Conservation (phyloP, 2,797 vertebrate species). For the Tragopan temminckii region DNA sequence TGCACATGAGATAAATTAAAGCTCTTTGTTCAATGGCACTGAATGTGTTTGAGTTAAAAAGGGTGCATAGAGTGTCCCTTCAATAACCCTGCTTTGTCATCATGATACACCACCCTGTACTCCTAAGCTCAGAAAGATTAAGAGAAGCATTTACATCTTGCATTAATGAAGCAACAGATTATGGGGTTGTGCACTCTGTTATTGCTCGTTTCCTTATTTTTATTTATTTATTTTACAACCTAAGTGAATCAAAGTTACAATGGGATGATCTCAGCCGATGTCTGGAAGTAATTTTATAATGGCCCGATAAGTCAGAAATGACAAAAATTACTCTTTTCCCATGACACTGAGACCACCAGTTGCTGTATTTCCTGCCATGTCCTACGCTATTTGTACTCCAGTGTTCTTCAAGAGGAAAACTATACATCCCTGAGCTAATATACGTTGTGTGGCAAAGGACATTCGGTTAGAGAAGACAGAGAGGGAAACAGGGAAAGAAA, state of each 20-base stretch:
- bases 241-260: slow-evolving; percentile 35
- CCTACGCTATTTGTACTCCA: neutral
- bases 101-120: slow-evolving; percentile 26
- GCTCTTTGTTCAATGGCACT: slow-evolving; percentile 25
- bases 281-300: slow-evolving; percentile 65
- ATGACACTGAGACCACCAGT: slow-evolving; percentile 18
- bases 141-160: slow-evolving; percentile 56
- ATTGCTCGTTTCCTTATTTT: slow-evolving; percentile 40
- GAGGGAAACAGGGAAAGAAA: slow-evolving; percentile 10
- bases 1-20: slow-evolving; percentile 36
- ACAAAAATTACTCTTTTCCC: slow-evolving; percentile 14
- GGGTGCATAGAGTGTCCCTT: slow-evolving; percentile 40
- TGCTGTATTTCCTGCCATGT: neutral
- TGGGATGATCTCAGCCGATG: slow-evolving; percentile 50
- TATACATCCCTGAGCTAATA: slow-evolving; percentile 11
- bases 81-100: slow-evolving; percentile 34
- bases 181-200: slow-evolving; percentile 33
- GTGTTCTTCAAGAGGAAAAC: slow-evolving; percentile 10
- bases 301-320: slow-evolving; percentile 42
- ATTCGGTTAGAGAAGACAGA: slow-evolving; percentile 10
- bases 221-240: slow-evolving; percentile 43
- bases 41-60: slow-evolving; percentile 28
- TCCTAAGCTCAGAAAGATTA: slow-evolving; percentile 39
- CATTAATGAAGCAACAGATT: slow-evolving; percentile 39
- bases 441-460: slow-evolving; percentile 14